phyloP scores from a whole-genome alignment of 2,888 invertebrate species.

The Chrysodeixis includens region DNA sequence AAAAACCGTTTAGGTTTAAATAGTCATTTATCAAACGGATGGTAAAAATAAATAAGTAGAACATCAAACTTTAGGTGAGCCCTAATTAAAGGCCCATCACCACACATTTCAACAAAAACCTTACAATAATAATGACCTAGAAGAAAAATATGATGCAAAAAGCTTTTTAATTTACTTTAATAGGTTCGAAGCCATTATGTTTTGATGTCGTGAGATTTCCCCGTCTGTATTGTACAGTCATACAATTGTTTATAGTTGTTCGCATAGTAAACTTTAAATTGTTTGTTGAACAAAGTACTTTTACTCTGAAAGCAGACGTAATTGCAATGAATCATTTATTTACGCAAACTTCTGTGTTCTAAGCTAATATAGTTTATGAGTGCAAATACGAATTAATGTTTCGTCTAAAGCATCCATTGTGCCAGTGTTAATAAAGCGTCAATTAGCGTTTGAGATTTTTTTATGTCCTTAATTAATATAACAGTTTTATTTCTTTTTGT shows the following conservation, averaged over 20 bases:
- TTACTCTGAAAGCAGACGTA: conserved; percentile 4
- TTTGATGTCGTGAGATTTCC: conserved; percentile 43
- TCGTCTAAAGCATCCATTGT: neutral
- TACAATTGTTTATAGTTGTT: conserved; percentile 51
- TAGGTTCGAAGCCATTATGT: conserved; percentile 36
- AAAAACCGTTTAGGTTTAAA: too few species aligned
- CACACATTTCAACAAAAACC: conserved; percentile 2
- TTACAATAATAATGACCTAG: neutral
- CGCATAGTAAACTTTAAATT: conserved; percentile 43
- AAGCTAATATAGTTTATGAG: neutral
- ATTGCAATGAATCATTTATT: conserved; percentile 6
- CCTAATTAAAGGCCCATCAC: conserved; percentile 1
- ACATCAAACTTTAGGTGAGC: neutral
- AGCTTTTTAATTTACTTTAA: conserved; percentile 28
- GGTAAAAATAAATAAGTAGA: neutral
- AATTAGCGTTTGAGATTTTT: too few species aligned
- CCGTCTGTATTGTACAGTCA: conserved; percentile 24
- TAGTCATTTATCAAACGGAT: neutral
- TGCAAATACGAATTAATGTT: neutral
- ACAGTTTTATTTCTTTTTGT: neutral
- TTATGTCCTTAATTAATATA: too few species aligned
- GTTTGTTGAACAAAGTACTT: conserved; percentile 41
- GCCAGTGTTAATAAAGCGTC: too few species aligned
- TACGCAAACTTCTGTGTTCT: conserved; percentile 5
- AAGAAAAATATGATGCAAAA: neutral